Evolutionary conservation across 2,797 vertebrate genomes (phyloP).

Genomic region (Intellagama lesueurii): DNA sequence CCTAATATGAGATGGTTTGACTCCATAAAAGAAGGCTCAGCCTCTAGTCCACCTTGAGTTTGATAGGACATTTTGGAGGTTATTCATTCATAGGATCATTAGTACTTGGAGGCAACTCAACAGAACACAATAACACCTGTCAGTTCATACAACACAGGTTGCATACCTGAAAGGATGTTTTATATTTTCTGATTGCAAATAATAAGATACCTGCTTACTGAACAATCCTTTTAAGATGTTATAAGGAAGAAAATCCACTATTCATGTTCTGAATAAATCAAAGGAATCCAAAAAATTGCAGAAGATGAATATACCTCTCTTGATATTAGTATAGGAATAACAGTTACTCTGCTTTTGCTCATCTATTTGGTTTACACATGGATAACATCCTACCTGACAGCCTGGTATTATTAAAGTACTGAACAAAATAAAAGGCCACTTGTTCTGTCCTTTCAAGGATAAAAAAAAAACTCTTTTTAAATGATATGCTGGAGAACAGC

Average conservation of each 20-base stretch:
- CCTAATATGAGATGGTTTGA: no score
- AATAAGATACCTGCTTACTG: neutral
- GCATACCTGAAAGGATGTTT: neutral
- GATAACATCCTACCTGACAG: neutral
- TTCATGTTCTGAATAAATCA: neutral
- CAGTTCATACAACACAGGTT: neutral
- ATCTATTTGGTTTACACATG: conserved; percentile 13
- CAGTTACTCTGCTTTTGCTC: neutral
- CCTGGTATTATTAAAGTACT: conserved; percentile 11
- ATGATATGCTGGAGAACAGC: conserved; percentile 12
- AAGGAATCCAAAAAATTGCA: neutral
- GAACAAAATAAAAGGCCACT: neutral
- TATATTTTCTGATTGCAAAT: neutral
- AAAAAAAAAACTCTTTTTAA: conserved; percentile 10
- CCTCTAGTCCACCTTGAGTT: no score
- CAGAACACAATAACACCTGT: neutral
- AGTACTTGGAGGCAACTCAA: no score
- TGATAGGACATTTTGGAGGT: no score
- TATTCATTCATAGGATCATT: no score
- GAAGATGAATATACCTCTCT: neutral
- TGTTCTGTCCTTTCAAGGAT: conserved; percentile 13
- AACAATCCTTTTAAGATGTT: neutral
- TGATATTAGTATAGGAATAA: neutral
- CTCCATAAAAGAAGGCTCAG: no score
- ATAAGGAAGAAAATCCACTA: neutral